Evolutionary conservation across 2,113 vertebrate species (phyloP).

Genomic region (Bolborhynchus lineola): DNA sequence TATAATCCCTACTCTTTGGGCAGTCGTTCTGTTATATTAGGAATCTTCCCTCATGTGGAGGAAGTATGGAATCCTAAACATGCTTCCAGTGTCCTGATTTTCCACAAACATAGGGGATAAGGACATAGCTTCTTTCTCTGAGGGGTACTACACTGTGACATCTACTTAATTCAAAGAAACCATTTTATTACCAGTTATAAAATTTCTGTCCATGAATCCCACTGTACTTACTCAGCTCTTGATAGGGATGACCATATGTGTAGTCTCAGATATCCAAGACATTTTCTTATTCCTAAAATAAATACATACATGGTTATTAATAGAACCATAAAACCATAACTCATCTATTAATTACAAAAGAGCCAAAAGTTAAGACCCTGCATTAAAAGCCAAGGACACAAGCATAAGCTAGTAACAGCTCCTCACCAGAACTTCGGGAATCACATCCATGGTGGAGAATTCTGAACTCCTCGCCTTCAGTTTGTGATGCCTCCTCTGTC

Average conservation of each 20-base stretch:
- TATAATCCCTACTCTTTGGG: neutral
- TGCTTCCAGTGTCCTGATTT: neutral
- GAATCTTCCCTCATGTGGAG: neutral
- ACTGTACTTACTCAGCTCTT: slow-evolving; percentile 34
- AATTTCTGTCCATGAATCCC: neutral
- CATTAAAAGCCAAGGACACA: neutral
- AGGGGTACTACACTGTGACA: neutral
- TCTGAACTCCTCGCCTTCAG: neutral
- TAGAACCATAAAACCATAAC: neutral
- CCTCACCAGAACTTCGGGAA: neutral
- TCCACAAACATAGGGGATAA: neutral
- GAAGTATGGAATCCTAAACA: neutral
- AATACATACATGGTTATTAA: neutral
- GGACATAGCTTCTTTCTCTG: neutral
- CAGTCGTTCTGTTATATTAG: neutral
- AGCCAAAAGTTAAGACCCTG: neutral
- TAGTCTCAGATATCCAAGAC: neutral
- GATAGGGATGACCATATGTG: neutral
- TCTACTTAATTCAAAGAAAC: neutral
- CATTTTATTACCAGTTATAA: neutral
- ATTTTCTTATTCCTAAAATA: slow-evolving; percentile 11
- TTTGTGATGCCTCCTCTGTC: neutral
- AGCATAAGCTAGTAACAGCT: neutral
- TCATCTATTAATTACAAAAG: neutral
- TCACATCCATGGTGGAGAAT: neutral